phyloP scores from a whole-genome alignment of 53 echinoderm and acorn worm genomes.

The Apostichopus leukothele region DNA sequence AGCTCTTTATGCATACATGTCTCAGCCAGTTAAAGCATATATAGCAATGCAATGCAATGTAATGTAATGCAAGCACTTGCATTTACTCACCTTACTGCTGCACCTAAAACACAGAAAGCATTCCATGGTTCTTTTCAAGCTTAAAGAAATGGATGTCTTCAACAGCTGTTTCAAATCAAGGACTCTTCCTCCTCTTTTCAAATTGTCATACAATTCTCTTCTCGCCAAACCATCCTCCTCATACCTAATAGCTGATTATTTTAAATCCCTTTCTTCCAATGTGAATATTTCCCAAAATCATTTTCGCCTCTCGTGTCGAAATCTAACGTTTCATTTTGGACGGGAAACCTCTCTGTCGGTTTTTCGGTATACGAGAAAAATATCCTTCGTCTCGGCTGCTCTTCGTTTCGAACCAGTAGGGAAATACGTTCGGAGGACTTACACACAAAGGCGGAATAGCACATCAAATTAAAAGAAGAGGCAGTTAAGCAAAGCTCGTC shows the following conservation, averaged over 20 bases:
- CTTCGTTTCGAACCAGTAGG: background rate
- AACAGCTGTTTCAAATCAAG: constrained; percentile 12
- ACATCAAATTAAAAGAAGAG: constrained; percentile 14
- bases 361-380: too few relatives aligned
- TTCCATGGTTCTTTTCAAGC: background rate
- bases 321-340: too few relatives aligned
- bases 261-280: too few relatives aligned
- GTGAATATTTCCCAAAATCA: too few relatives aligned
- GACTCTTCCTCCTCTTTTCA: background rate
- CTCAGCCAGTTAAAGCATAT: too few relatives aligned
- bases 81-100: background rate
- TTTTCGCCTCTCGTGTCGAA: too few relatives aligned
- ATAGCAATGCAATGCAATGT: too few relatives aligned
- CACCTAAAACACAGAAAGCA: background rate
- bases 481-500: background rate
- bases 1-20: too few relatives aligned
- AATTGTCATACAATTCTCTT: background rate
- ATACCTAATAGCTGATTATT: background rate
- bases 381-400: background rate
- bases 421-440: background rate
- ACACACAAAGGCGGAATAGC: constrained; percentile 28
- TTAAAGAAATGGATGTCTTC: background rate
- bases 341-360: too few relatives aligned
- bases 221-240: background rate
- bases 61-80: too few relatives aligned